Base-by-base conservation (phyloP, 2,113 vertebrate species). In the Atrichornis clamosus region DNA sequence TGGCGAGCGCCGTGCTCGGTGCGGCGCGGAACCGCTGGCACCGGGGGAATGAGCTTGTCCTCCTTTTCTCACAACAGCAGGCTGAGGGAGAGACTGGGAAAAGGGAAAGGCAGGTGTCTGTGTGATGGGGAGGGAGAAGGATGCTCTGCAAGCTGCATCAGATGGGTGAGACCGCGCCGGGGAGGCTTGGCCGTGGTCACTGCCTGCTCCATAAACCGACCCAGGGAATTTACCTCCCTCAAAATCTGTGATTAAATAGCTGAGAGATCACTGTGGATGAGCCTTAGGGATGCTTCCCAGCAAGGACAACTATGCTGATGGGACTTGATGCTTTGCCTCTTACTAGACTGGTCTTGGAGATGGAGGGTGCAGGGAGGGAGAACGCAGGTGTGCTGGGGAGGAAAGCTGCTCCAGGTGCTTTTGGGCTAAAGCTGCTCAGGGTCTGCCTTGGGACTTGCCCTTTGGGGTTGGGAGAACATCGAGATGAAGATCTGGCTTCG, bases 391-490 rank as follows among this genome's bases (percentile, higher is more conserved):
- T 70, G 64, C 53, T 30, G 4, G 0, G 26, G 44, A 63, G 33
- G 35, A 42, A n/a, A 56, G 17, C 24, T 10, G 37, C 3, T 42
- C 42, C 17, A 0, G 0, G 1, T 10, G 17, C 15, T 82, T 59
- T 59, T 8, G 70, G 78, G 39, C 11, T 52, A 16, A 55, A 76
- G 33, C 41, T 26, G 2, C 55, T 42, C 17, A 5, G 15, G 39
- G 7, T 17, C 37, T 77, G 44, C 76, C 26, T 39, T 10, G 33
- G 44, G 21, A 62, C 3, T 44, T 50, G 1, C 2, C 6, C 17
- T 77, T n/a, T 64, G 41, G 28, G 12, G 3, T 32, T 6, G 0
- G 33, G 64, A 81, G 9, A 52, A 24, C 42, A 2, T 1, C 0
- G 3, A 49, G 44, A 7, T 42, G 55, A 58, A 52, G 49, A 7